These are phyloP conservation scores for Spodoptera littoralis DNA, from an alignment of 2,888 invertebrate genomes.

Conservation along the genomic window DNA sequence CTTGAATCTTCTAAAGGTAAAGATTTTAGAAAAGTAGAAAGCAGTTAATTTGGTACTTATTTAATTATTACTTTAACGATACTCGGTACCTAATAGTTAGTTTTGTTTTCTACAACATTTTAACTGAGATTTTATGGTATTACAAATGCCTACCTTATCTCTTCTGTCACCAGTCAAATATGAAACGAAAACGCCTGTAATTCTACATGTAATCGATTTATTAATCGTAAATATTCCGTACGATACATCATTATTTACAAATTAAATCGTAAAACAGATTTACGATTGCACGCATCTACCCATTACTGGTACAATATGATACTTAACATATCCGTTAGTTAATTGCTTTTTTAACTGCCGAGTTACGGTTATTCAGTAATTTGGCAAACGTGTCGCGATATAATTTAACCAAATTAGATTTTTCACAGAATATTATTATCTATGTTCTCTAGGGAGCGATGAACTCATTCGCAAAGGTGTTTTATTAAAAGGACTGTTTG, in stretches of 20 bases:
- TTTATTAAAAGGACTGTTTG: conserved; percentile 7
- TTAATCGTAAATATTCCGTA: background rate
- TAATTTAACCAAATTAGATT: conserved; percentile 26
- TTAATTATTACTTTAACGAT: no score
- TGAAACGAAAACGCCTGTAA: no score
- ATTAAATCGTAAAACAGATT: conserved; percentile 10
- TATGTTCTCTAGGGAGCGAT: conserved; percentile 15
- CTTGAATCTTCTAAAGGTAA: no score
- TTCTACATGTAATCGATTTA: background rate
- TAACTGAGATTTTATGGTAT: no score
- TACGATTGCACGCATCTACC: conserved; percentile 6
- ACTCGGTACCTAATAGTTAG: no score
- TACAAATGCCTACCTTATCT: no score
- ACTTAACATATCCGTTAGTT: conserved; percentile 18
- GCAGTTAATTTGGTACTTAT: no score
- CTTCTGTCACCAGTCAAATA: no score
- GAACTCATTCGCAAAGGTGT: conserved; percentile 1
- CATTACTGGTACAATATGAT: conserved; percentile 32
- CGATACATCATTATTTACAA: background rate
- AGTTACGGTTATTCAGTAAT: conserved; percentile 40
- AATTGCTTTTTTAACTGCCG: conserved; percentile 29
- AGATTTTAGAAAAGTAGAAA: no score
- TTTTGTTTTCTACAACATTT: no score
- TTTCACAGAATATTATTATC: conserved; percentile 7
- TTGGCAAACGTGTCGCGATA: conserved; percentile 29